Evolutionary conservation across 2,797 vertebrate species (phyloP), one percentile per base, ranked within the genome.

Genomic region (Enteromius fasciolatus): DNA sequence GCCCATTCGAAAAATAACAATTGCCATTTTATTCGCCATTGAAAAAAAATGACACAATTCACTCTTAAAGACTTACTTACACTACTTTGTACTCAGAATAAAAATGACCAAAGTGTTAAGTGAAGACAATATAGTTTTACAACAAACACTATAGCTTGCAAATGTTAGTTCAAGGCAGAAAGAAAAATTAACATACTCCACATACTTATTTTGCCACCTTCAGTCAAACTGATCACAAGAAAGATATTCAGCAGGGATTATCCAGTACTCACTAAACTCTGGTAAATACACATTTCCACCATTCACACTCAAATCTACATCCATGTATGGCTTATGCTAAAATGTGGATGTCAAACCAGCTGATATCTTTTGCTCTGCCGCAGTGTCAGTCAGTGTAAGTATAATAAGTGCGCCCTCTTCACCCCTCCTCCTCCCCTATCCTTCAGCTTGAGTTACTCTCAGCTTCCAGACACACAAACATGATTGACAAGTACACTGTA

Each of bases 401-500:
- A 17, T 39, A 72, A 67, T 18, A 59, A 59, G 7, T 14, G 64
- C 25, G 2, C 3, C 44, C 11, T 25, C 39, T 64, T 54, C 46
- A 82, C 66, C 67, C 46, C 46, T 76, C 46, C 39, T 63, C 12
- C 23, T 52, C 64, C 73, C n/a, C 36, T 48, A 28, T 50, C n/a
- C 57, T 72, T 83, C 75, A 70, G 18, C 23, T 63, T 33, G 23
- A 20, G 20, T 77, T 54, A 41, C 50, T 69, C 33, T 77, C 77
- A 72, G 70, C 72, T 83, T 84, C 81, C 63, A 87, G 36, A 81
- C 67, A 57, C 14, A 76, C 31, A 81, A 67, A 50, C 39, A 23
- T 81, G 86, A 87, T 54, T 86, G 88, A 83, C 82, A 86, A 52
- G 18, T 76, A 54, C 68, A 86, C 64, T 66, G 70, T 74, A 73